phyloP scores from a whole-genome alignment of 2,113 vertebrate species.

The Mellivora capensis region DNA sequence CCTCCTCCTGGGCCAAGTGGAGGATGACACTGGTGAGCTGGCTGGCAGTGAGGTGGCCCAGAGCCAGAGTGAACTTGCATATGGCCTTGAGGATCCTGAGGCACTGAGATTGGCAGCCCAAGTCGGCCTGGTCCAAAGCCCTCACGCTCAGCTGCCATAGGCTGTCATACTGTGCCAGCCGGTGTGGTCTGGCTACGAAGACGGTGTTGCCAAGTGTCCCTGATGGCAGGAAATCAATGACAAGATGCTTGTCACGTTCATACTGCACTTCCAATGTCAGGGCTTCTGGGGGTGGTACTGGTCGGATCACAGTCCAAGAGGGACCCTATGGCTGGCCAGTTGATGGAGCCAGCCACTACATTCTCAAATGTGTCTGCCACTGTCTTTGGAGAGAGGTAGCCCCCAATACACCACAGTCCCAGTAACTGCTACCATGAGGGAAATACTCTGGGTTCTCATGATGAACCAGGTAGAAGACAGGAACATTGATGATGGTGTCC shows the following conservation, averaged over 20 bases:
- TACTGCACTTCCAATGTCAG: constrained; percentile 96
- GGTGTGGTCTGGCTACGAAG: constrained; percentile 93
- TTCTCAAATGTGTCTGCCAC: constrained; percentile 95
- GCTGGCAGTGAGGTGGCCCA: constrained; percentile 90
- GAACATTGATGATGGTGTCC: constrained; percentile 98
- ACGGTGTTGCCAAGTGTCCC: constrained; percentile 91
- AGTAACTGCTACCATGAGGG: constrained; percentile 96
- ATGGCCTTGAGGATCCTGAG: constrained; percentile 95
- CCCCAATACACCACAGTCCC: constrained; percentile 99
- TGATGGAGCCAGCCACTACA: constrained; percentile 95
- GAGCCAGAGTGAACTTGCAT: constrained; percentile 91
- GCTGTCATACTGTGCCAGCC: constrained; percentile 91
- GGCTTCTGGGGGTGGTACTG: constrained; percentile 92
- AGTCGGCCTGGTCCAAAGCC: constrained; percentile 92
- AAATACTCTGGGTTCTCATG: constrained; percentile 98
- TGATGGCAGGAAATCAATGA: constrained; percentile 94
- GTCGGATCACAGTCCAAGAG: constrained; percentile 96
- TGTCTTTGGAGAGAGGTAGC: constrained; percentile 95
- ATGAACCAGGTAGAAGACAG: constrained; percentile 95
- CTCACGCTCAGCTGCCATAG: constrained; percentile 95
- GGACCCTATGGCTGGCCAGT: constrained; percentile 98
- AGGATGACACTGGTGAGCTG: constrained; percentile 96
- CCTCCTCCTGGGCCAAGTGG: constrained; percentile 88
- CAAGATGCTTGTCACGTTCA: constrained; percentile 87
- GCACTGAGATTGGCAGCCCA: constrained; percentile 91